Evolutionary conservation across 2,113 vertebrate genomes (phyloP).

Genomic region (Tachuris rubrigastra): DNA sequence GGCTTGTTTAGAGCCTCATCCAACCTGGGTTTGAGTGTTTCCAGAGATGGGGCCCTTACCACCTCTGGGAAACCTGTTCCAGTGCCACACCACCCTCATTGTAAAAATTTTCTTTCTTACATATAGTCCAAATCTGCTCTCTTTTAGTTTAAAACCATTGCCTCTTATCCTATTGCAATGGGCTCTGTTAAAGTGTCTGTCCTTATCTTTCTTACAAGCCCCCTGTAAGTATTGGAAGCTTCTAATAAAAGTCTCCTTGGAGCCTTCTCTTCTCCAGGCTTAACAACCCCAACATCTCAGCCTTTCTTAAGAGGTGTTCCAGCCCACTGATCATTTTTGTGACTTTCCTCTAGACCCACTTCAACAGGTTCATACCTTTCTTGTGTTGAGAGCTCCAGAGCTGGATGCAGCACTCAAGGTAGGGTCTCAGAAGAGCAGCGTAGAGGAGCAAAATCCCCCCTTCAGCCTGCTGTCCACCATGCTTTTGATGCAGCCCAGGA

Average conservation of each 20-base stretch:
- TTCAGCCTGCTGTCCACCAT: not conserved
- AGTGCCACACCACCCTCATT: not conserved
- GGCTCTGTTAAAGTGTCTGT: not conserved
- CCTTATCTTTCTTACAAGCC: not conserved
- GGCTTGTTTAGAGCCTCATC: not conserved
- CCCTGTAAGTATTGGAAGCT: not conserved
- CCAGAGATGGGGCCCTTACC: not conserved
- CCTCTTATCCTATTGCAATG: not conserved
- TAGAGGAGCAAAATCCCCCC: not conserved
- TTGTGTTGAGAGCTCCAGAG: not conserved
- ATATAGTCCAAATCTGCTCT: not conserved
- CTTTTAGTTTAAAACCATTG: not conserved
- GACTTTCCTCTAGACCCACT: not conserved
- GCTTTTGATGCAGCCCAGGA: not conserved
- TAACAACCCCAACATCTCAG: not conserved
- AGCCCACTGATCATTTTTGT: not conserved
- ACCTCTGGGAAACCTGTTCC: not conserved
- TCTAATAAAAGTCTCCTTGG: rapidly evolving
- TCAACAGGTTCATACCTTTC: not conserved
- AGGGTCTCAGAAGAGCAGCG: not conserved
- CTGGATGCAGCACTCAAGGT: not conserved
- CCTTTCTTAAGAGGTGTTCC: not conserved
- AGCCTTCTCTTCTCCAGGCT: not conserved
- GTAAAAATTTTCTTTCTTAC: not conserved
- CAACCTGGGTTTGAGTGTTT: not conserved